phyloP scores from a whole-genome alignment of 2,797 vertebrate genomes.

The Cirrhinus mrigala region DNA sequence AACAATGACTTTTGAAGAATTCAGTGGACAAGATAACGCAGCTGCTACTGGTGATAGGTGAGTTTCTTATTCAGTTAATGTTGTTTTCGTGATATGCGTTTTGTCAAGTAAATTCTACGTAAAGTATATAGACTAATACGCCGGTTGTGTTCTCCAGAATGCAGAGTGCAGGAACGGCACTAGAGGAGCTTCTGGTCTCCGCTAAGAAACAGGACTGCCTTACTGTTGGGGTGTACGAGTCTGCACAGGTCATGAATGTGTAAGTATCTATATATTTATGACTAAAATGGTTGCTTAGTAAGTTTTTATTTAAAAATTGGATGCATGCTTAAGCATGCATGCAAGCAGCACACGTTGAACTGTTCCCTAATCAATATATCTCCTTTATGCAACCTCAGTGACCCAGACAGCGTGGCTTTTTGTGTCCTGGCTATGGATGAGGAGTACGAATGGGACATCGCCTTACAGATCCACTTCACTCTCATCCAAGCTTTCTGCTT shows the following conservation, averaged over 20 bases:
- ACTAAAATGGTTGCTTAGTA: not conserved
- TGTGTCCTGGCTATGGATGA: conserved; percentile 93
- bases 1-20: conserved; percentile 95
- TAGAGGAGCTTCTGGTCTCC: conserved; percentile 90
- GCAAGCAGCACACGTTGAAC: not conserved
- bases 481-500: conserved; percentile 98
- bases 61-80: conserved; percentile 47
- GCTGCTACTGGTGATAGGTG: conserved; percentile 87
- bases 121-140: not conserved
- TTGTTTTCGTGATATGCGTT: not conserved
- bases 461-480: conserved; percentile 98
- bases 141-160: conserved; percentile 77
- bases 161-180: conserved; percentile 89
- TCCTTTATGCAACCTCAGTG: conserved; percentile 74
- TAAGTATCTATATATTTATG: conserved; percentile 79
- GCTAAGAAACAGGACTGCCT: conserved; percentile 93
- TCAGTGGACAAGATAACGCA: conserved; percentile 84
- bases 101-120: not conserved
- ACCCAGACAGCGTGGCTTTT: conserved; percentile 95
- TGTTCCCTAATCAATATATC: conserved; percentile 20
- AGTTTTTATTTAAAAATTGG: not conserved
- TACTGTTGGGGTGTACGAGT: conserved; percentile 96
- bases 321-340: not conserved
- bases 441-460: conserved; percentile 94
- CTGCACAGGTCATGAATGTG: conserved; percentile 98